These are phyloP conservation scores for Bombylius major DNA, from an alignment of 2,888 invertebrate species.

Conservation along the genomic window DNA sequence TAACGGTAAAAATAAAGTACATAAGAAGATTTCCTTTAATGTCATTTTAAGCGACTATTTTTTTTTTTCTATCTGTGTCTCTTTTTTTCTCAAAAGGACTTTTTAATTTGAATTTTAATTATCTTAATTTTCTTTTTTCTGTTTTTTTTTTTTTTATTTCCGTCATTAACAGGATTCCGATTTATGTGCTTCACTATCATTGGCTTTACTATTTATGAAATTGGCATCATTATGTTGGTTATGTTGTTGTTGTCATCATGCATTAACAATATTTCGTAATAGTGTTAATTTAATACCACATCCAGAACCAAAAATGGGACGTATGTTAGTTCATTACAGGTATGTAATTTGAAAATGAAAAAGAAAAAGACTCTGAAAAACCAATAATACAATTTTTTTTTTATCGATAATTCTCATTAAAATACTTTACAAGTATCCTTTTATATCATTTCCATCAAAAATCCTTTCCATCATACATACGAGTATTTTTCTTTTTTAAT, in stretches of 20 bases:
- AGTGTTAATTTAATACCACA: slow-evolving; percentile 38
- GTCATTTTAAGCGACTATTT: too few species aligned
- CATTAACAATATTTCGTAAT: slow-evolving; percentile 41
- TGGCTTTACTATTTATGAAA: slow-evolving; percentile 50
- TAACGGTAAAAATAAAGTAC: too few species aligned
- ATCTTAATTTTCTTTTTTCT: background rate
- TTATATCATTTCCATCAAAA: too few species aligned
- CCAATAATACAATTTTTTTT: too few species aligned
- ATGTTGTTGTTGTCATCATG: slow-evolving; percentile 51
- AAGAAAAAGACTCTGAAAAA: background rate
- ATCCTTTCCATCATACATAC: too few species aligned
- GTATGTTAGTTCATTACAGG: slow-evolving; percentile 30
- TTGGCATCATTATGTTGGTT: slow-evolving; percentile 55
- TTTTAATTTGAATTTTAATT: too few species aligned
- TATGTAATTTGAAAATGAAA: slow-evolving; percentile 21
- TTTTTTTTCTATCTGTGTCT: too few species aligned
- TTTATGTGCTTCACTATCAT: slow-evolving; percentile 46
- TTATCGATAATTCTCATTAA: too few species aligned
- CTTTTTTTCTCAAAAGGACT: too few species aligned
- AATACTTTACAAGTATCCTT: too few species aligned
- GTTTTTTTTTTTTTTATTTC: background rate
- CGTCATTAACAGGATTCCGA: slow-evolving; percentile 41
- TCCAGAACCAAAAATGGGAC: slow-evolving; percentile 36
- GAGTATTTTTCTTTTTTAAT: too few species aligned
- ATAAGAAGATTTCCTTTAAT: too few species aligned